Base-by-base conservation (phyloP, 1,140 invertebrate genomes). In the Gryllus bimaculatus region DNA sequence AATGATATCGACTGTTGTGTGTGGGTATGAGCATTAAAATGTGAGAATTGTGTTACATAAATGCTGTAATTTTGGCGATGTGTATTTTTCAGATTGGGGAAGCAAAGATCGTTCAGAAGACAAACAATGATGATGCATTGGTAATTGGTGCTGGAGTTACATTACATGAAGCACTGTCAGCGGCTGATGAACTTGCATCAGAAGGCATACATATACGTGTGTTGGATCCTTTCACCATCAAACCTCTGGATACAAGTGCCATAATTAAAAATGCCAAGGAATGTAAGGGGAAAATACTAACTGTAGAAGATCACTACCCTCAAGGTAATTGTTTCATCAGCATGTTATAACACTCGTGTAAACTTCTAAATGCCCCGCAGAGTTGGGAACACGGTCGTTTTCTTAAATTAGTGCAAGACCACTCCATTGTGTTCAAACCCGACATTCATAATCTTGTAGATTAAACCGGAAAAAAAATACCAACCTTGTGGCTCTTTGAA, bases 261-360 rank as follows among this genome's bases (percentile, higher is more conserved):
- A 92, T 99, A 48, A 86, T 94, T 74, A 87, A 89, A 75, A 91
- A 96, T 85, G 97, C 96, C 13, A 90, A 90, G 76, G 91, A 93
- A 76, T 92, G 90, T 80, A 93, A 93, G 54, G 96, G 96, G 0
- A 89, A 91, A 47, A 90, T 99, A 66, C 83, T 99, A 74, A 96
- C 96, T 48, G 96, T 98, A 8, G 98, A 99, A 85, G 98, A 99
- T 87, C 98, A 99, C 87, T 99, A 99, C 85, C 89, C 92, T 75
- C 93, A 96, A 87, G 95, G 94, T 94, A 82, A 13, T 66, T 66
- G 5, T 39, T 39, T 39, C 26, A 1, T 83, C 86, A n/a, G 6
- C 8, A 39, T n/a, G 8, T 77, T 77, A n/a, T n/a, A n/a, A n/a
- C n/a, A n/a, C n/a, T n/a, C n/a, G n/a, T n/a, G n/a, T n/a, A n/a